Base-by-base conservation (phyloP, 2,113 vertebrate species). In the Chloropsis cyanopogon region DNA sequence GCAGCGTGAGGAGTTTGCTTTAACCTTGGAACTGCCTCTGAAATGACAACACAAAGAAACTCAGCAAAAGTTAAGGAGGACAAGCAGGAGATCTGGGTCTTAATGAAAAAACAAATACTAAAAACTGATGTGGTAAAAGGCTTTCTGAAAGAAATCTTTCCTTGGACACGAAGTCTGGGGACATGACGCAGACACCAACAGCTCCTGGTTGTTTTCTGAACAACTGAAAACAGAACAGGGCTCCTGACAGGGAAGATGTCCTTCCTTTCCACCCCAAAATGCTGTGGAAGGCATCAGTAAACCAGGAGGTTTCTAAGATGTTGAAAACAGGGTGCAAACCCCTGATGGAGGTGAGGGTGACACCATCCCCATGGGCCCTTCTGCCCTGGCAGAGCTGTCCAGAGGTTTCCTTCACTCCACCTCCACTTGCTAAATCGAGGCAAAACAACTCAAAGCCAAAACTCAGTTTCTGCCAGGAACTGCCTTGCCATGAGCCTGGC, bases 1-100 rank as follows among this genome's bases (percentile, higher is more conserved):
- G 91, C 93, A 95, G 90, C 18, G 1, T 33, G 84, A 94, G 77
- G 87, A 88, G 77, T 26, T 89, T 66, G 60, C 56, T 92, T 72
- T 95, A 91, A 96, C 90, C 96, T 96, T 96, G 93, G 90, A 89
- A 75, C 65, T 39, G 92, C 60, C 83, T 82, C 69, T 33, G 77
- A 91, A 96, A 94, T 91, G 66, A 77, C 13, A 2, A 39, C 65
- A 53, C 5, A 4, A 66, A 85, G 82, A 70, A 83, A 63, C 83
- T 89, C 69, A 3, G n/a, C 37, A 37, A 29, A 88, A 95, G 76
- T 88, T 71, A 81, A 86, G 69, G 68, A 72, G 81, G 69, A 61
- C 49, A 78, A 70, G 77, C 8, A 35, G 52, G 29, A 86, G 42
- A 59, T 56, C 46, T 71, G 18, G 24, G 25, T 20, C 52, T 76